Conservation (phyloP, 2,797 vertebrate species). For the Myiotriccus ornatus region DNA sequence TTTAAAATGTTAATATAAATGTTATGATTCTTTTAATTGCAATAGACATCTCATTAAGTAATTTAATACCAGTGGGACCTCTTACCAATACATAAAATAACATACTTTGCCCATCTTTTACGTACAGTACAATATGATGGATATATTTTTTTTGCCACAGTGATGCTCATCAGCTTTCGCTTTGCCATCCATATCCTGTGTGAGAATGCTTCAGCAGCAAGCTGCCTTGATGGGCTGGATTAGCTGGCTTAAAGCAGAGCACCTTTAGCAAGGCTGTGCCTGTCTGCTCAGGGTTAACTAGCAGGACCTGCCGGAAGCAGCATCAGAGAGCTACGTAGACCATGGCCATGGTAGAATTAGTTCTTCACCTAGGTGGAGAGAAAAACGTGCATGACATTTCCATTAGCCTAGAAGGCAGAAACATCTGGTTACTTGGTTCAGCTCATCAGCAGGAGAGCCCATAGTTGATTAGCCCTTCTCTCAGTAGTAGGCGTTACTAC, state of each 20-base stretch:
- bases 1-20: slow-evolving; percentile 77
- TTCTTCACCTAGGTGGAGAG: slow-evolving; percentile 39
- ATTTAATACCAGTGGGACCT: slow-evolving; percentile 69
- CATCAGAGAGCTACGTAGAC: not conserved
- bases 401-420: slow-evolving; percentile 59
- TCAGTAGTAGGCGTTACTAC: slow-evolving; percentile 56
- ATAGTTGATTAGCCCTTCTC: slow-evolving; percentile 51
- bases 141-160: not conserved
- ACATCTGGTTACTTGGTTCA: slow-evolving; percentile 57
- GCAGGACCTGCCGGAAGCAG: not conserved
- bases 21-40: slow-evolving; percentile 77
- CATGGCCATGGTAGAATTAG: slow-evolving; percentile 29
- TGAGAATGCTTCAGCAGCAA: not conserved
- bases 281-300: not conserved
- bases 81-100: slow-evolving; percentile 70
- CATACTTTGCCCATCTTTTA: slow-evolving; percentile 62
- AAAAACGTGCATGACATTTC: slow-evolving; percentile 59
- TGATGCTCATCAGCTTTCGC: not conserved
- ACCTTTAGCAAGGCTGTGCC: not conserved
- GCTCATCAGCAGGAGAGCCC: slow-evolving; percentile 58
- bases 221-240: not conserved
- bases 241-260: not conserved
- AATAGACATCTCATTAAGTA: slow-evolving; percentile 77
- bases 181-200: not conserved
- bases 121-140: not conserved